These are phyloP conservation scores for Hippocampus zosterae DNA, from an alignment of 2,113 vertebrate species.

Conservation along the genomic window DNA sequence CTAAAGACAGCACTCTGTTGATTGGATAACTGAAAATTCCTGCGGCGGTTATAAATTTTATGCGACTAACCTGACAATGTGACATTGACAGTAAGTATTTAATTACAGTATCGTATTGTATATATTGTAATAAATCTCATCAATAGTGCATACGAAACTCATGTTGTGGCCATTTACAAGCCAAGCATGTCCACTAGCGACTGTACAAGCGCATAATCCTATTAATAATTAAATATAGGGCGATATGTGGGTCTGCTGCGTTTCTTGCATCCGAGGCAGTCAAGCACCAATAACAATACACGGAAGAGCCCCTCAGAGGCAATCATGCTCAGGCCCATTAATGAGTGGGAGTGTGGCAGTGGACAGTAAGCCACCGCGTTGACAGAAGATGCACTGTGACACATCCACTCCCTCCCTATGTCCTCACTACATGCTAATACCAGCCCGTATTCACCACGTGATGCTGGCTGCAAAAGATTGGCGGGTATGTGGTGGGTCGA, in stretches of 20 bases:
- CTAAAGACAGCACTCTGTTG: background rate
- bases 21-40: background rate
- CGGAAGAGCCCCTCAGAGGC: constrained; percentile 92
- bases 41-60: background rate
- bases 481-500: background rate
- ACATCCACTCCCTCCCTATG: constrained; percentile 90
- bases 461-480: constrained; percentile 54
- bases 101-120: too few relatives aligned
- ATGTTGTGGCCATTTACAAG: background rate
- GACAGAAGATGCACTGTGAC: constrained; percentile 89
- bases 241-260: constrained; percentile 18
- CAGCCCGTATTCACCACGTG: constrained; percentile 76
- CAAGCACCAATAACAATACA: constrained; percentile 94
- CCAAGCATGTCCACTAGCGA: background rate
- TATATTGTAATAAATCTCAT: background rate
- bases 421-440: constrained; percentile 89
- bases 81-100: background rate
- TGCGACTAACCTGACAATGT: background rate
- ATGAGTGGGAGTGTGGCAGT: constrained; percentile 85
- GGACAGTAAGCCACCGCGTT: constrained; percentile 64
- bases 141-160: constrained; percentile 3
- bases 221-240: constrained; percentile 3
- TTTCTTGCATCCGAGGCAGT: constrained; percentile 76
- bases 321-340: constrained; percentile 98
- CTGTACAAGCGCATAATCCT: too few relatives aligned